Evolutionary conservation across 92 coral and sea anemone species (phyloP).

Genomic region (Epizoanthus stellaris): DNA sequence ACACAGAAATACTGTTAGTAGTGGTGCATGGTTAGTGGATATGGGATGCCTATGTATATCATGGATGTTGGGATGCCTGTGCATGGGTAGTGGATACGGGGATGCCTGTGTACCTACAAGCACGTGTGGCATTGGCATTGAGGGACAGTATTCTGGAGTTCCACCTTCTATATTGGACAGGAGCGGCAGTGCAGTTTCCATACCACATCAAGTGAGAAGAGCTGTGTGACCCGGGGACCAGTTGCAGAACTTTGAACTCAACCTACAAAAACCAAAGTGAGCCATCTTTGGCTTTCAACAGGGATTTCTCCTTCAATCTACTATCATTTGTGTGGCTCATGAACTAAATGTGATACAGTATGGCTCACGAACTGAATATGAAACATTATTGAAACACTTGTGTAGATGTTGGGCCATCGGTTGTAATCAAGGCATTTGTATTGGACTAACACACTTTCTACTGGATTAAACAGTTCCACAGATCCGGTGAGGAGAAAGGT

Average conservation of each 20-base stretch:
- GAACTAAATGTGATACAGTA: too few relatives aligned
- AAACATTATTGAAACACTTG: neutral
- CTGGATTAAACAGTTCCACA: constrained; percentile 19
- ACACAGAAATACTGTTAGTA: too few relatives aligned
- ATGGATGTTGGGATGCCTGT: too few relatives aligned
- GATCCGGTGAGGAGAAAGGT: constrained; percentile 13
- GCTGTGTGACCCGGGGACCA: neutral
- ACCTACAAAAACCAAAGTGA: too few relatives aligned
- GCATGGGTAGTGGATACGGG: too few relatives aligned
- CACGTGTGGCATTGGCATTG: neutral
- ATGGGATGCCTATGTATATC: too few relatives aligned
- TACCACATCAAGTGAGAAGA: neutral
- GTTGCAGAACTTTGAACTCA: neutral
- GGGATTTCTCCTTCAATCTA: too few relatives aligned
- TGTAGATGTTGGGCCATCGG: neutral
- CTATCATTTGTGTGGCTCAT: too few relatives aligned
- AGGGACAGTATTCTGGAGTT: constrained; percentile 34
- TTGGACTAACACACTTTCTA: constrained; percentile 23
- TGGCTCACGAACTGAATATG: neutral
- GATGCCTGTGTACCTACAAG: neutral
- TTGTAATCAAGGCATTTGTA: neutral
- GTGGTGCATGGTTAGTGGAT: too few relatives aligned
- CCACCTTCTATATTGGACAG: constrained; percentile 23
- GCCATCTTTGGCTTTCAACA: too few relatives aligned
- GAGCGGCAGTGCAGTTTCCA: constrained; percentile 2